Conservation (phyloP, 2,888 invertebrate species). For the Crossocerus cetratus region DNA sequence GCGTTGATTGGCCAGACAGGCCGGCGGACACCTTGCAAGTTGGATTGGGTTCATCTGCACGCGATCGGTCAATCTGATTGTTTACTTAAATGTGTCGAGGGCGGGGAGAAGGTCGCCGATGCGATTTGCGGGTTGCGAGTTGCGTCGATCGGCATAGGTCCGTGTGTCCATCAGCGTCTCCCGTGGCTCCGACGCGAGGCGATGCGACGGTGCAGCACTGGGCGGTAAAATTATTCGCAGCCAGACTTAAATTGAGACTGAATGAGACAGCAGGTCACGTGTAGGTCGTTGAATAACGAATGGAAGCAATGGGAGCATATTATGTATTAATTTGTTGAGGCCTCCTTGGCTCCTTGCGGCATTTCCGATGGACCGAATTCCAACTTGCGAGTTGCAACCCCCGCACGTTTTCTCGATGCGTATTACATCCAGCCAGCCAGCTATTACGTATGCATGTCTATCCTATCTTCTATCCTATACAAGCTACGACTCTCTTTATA, state of each 20-base stretch:
- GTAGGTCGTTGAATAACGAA: constrained; percentile 64
- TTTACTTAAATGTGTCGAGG: constrained; percentile 46
- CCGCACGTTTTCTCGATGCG: neutral
- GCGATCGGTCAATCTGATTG: constrained; percentile 15
- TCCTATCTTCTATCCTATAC: no score
- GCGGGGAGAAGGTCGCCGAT: constrained; percentile 34
- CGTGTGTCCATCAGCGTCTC: neutral
- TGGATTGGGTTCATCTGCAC: neutral
- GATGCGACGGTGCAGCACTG: constrained; percentile 33
- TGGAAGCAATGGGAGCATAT: constrained; percentile 64
- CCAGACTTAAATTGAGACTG: constrained; percentile 64
- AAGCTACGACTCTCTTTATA: no score
- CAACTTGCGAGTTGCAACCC: no score
- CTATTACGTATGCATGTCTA: neutral
- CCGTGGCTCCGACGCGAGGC: constrained; percentile 27
- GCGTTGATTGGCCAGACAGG: no score
- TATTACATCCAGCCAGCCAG: neutral
- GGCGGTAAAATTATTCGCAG: constrained; percentile 50
- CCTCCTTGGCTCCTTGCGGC: constrained; percentile 23
- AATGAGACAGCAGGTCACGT: constrained; percentile 62
- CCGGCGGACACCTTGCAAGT: neutral
- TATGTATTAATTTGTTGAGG: constrained; percentile 63
- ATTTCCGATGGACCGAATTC: neutral
- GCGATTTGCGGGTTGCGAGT: constrained; percentile 46
- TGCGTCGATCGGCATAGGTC: no score